A percentile compares a stretch with the other conserved stretches of the same genome.
Conservation (phyloP, 2,797 vertebrate genomes). For the Sebastes matsubarae region DNA sequence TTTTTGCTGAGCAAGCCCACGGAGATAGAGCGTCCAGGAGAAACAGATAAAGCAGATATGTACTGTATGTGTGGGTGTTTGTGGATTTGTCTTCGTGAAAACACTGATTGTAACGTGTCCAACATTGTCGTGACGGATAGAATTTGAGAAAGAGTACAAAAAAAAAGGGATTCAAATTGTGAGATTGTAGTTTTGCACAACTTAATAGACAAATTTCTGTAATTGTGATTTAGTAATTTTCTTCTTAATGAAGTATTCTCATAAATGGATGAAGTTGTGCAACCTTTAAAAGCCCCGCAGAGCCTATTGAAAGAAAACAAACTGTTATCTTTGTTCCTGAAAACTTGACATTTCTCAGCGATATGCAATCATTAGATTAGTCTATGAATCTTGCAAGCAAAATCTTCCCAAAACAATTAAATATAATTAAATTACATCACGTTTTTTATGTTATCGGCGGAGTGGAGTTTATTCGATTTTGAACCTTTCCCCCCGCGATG, state of each 20-base stretch:
- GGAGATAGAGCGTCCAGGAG: conserved; percentile 6
- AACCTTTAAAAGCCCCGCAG: background rate
- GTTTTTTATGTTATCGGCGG: background rate
- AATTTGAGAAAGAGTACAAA: background rate
- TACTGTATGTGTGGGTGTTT: background rate
- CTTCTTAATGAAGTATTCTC: background rate
- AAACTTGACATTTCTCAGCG: conserved; percentile 9
- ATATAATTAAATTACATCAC: conserved; percentile 38
- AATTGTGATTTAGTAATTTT: background rate
- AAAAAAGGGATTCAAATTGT: background rate
- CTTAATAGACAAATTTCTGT: background rate
- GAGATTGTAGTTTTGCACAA: background rate
- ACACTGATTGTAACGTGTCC: background rate
- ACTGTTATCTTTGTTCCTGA: background rate
- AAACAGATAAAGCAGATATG: conserved; percentile 49
- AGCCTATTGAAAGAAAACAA: background rate
- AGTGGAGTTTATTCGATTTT: conserved; percentile 49
- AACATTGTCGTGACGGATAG: background rate
- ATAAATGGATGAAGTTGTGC: background rate
- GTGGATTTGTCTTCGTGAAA: background rate
- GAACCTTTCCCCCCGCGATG: conserved; percentile 2
- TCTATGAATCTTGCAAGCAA: conserved; percentile 23
- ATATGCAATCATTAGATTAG: conserved; percentile 38
- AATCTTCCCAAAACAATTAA: conserved; percentile 38
- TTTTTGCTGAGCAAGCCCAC: conserved; percentile 56